These are phyloP conservation scores for Iphiclides podalirius DNA, from an alignment of 2,888 invertebrate genomes.

Conservation along the genomic window DNA sequence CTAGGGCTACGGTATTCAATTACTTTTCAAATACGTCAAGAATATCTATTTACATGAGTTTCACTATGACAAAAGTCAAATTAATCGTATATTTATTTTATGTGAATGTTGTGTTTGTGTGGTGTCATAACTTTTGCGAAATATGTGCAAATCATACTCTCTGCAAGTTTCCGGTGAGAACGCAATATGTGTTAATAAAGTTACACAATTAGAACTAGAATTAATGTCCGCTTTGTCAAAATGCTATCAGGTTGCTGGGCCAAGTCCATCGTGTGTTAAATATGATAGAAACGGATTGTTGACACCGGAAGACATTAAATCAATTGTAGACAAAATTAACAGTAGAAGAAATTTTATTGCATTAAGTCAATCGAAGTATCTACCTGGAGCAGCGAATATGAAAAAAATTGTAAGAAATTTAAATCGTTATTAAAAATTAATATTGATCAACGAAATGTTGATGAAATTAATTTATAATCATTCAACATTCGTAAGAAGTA, in stretches of 20 bases:
- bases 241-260: constrained; percentile 54
- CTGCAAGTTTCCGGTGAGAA: constrained; percentile 56
- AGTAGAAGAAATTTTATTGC: constrained; percentile 61
- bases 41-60: constrained; percentile 32
- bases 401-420: constrained; percentile 54
- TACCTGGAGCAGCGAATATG: constrained; percentile 68
- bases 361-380: constrained; percentile 45
- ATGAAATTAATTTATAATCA: no score
- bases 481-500: no score
- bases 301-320: constrained; percentile 41
- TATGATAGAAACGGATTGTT: constrained; percentile 49
- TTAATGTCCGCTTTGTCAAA: not conserved
- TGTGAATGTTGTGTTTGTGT: constrained; percentile 34
- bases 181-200: no score
- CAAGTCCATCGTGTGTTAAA: constrained; percentile 44
- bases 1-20: constrained; percentile 40
- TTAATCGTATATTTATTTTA: constrained; percentile 50
- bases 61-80: constrained; percentile 63
- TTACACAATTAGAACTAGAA: no score
- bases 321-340: constrained; percentile 56
- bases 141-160: constrained; percentile 61
- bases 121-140: constrained; percentile 44
- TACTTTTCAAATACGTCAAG: constrained; percentile 32
- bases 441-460: no score
- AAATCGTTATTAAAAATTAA: no score